Percentiles rank a stretch among this genome's conserved stretches.
Evolutionary conservation across 2,113 vertebrate genomes (phyloP).

Genomic region (Uropsilus gracilis): DNA sequence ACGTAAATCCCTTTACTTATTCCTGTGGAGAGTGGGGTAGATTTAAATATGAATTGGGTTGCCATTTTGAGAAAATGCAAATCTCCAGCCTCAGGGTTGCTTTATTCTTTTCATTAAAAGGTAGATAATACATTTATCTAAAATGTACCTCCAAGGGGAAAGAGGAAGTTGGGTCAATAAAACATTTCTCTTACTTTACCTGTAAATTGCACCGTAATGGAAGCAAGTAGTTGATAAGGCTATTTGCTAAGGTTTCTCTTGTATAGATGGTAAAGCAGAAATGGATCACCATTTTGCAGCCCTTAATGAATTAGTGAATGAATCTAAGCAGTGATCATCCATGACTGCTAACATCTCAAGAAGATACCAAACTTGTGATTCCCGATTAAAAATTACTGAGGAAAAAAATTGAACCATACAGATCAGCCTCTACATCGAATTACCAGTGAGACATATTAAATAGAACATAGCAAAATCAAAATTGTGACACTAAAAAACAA

Average conservation of each 20-base stretch:
- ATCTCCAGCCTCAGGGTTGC: background rate
- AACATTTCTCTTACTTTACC: background rate
- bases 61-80: background rate
- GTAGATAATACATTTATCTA: background rate
- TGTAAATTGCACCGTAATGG: background rate
- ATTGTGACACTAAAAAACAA: background rate
- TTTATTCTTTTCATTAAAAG: background rate
- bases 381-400: background rate
- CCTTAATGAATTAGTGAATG: background rate
- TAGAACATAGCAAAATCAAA: background rate
- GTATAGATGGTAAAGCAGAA: background rate
- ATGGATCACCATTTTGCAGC: background rate
- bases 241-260: background rate
- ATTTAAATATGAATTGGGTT: background rate
- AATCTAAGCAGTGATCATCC: background rate
- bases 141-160: background rate
- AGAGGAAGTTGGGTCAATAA: background rate
- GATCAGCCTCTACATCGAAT: background rate
- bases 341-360: background rate
- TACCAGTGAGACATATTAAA: background rate
- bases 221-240: background rate
- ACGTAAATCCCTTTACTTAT: background rate
- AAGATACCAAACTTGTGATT: background rate
- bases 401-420: background rate
- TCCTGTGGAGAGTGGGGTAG: background rate